Conservation (phyloP, 2,888 invertebrate species). For the Entomobrya multifasciata region DNA sequence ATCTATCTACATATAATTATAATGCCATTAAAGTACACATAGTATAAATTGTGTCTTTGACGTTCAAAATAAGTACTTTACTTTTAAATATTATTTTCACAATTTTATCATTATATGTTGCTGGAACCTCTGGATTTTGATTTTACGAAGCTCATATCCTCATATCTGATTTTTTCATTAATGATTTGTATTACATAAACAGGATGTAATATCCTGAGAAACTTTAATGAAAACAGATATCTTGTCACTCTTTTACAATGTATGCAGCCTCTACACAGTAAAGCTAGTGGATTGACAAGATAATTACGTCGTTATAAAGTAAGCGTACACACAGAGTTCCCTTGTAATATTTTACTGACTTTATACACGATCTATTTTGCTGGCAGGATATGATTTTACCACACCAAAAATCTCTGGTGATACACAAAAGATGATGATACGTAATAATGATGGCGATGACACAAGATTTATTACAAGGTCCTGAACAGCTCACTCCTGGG, state of each 20-base stretch:
- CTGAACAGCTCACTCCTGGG: slow-evolving; percentile 34
- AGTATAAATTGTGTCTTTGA: too few relatives aligned
- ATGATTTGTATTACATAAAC: too few relatives aligned
- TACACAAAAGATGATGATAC: not conserved
- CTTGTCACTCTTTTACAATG: not conserved
- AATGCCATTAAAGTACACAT: too few relatives aligned
- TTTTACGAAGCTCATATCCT: too few relatives aligned
- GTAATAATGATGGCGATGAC: slow-evolving; percentile 4
- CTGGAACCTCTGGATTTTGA: too few relatives aligned
- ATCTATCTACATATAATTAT: too few relatives aligned
- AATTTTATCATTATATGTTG: too few relatives aligned
- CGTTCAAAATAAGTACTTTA: too few relatives aligned
- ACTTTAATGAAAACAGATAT: not conserved
- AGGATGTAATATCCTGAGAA: slow-evolving; percentile 12
- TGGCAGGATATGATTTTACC: slow-evolving; percentile 6
- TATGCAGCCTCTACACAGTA: not conserved
- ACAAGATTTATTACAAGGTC: slow-evolving; percentile 61
- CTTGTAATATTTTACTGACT: not conserved
- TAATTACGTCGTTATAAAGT: slow-evolving; percentile 41
- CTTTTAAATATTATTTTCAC: too few relatives aligned
- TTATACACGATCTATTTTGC: not conserved
- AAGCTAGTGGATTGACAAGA: slow-evolving; percentile 64
- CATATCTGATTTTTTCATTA: too few relatives aligned
- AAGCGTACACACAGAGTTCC: not conserved
- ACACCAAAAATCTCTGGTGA: not conserved